Evolutionary conservation across 2,113 vertebrate species (phyloP), one percentile per base, ranked within the genome.

Genomic region (Xiphophorus couchianus): DNA sequence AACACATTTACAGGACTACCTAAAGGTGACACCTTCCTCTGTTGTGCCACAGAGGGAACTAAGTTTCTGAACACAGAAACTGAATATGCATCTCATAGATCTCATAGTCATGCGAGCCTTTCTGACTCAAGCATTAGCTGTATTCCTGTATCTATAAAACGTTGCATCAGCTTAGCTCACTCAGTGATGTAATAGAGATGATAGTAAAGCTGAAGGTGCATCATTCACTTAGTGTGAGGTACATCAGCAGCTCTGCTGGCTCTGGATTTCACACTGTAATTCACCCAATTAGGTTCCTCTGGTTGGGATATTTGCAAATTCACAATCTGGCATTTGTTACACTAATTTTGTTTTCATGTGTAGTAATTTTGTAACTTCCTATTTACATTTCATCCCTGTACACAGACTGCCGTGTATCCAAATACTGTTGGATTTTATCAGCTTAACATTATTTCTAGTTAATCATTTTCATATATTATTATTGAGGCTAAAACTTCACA

Each of bases 151-250:
- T 75, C 63, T 73, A 22, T 69, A 39, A 0, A 58, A 58, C 8
- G 1, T n/a, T 7, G 27, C 8, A 28, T 80, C 72, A 71, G 61
- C 7, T 69, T 62, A 76, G 77, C 82, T 82, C 63, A 72, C 39
- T 68, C 31, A 44, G 82, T 58, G 8, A 58, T 76, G 82, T 76
- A 82, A 89, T 14, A 27, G 80, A 88, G 73, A 86, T 66, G 37
- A 70, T 73, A 66, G 66, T 35, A 67, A 62, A 67, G 77, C 69
- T 54, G 42, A 80, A 61, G 19, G 27, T 48, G 58, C 77, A 54
- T 65, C 80, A 75, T 27, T 66, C 82, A 67, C 3, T 66, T 64
- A 44, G 69, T 65, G 66, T 74, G 74, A 77, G 19, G 63, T 61
- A 85, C 71, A 77, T 37, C 48, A 48, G 27, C 78, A 76, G 48